Conservation (phyloP, 2,113 vertebrate genomes). For the Ceratotherium simum region DNA sequence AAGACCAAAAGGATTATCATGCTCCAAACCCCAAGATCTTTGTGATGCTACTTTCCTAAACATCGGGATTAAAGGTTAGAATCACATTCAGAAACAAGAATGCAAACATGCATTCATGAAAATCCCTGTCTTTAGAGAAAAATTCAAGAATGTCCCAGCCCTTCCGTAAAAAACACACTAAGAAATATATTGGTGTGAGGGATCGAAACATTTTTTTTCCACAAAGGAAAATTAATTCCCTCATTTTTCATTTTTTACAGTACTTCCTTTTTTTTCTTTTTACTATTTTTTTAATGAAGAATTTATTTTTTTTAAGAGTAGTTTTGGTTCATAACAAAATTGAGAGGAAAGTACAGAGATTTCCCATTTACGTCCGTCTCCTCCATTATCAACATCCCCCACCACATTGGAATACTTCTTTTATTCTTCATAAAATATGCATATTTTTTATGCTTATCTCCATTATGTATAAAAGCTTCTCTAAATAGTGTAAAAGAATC, state of each 20-base stretch:
- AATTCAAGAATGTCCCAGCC: background rate
- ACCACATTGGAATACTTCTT: background rate
- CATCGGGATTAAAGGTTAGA: conserved; percentile 69
- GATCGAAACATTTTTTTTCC: background rate
- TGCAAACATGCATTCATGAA: conserved; percentile 51
- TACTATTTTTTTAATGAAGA: background rate
- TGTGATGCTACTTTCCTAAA: conserved; percentile 62
- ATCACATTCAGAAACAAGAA: conserved; percentile 63
- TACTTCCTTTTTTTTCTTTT: background rate
- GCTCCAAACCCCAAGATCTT: conserved; percentile 42
- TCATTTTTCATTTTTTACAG: background rate
- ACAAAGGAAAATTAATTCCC: background rate
- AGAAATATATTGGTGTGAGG: background rate
- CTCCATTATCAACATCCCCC: background rate
- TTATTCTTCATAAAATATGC: background rate
- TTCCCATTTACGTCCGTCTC: background rate
- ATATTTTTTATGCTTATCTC: background rate
- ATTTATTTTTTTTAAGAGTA: background rate
- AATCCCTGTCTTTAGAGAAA: conserved; percentile 55
- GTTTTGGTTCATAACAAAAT: background rate
- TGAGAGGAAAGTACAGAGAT: background rate
- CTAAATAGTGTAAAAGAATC: background rate
- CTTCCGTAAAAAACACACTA: background rate
- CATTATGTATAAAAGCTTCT: background rate
- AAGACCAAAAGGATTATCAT: conserved; percentile 57